Conservation (phyloP, 2,797 vertebrate species). For the Passerculus sandwichensis region DNA sequence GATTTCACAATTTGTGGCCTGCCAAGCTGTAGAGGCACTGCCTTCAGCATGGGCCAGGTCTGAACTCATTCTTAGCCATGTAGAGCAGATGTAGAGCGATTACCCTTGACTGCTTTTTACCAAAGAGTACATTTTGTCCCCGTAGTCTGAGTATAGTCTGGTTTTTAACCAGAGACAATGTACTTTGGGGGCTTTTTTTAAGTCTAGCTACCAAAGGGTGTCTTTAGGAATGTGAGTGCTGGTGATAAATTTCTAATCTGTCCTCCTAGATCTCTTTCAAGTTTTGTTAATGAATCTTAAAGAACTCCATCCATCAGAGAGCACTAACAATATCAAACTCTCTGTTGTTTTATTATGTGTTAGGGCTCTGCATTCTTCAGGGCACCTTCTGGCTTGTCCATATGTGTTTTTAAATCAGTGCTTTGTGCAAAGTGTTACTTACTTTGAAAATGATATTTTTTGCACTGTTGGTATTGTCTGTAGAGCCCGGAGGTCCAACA, state of each 20-base stretch:
- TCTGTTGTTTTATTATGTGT: not conserved
- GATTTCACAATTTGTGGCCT: not conserved
- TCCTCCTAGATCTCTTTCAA: not conserved
- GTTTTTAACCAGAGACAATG: not conserved
- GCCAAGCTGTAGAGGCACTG: not conserved
- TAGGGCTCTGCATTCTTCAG: not conserved
- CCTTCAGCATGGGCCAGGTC: not conserved
- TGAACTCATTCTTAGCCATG: not conserved
- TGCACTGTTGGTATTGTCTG: slow-evolving; percentile 50
- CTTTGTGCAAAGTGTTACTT: not conserved
- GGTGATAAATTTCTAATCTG: not conserved
- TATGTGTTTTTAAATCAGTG: not conserved
- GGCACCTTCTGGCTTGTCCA: not conserved
- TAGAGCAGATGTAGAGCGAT: not conserved
- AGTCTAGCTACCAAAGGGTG: not conserved
- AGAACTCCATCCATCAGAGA: not conserved
- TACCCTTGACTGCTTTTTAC: not conserved
- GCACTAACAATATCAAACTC: not conserved
- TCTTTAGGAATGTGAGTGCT: not conserved
- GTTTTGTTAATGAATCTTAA: not conserved
- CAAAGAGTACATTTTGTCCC: not conserved
- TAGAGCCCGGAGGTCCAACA: slow-evolving; percentile 96
- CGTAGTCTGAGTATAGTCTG: not conserved
- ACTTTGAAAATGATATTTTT: slow-evolving; percentile 45
- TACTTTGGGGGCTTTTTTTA: not conserved